Conservation (phyloP, 2,888 invertebrate species). For the Macrosiphum euphorbiae region DNA sequence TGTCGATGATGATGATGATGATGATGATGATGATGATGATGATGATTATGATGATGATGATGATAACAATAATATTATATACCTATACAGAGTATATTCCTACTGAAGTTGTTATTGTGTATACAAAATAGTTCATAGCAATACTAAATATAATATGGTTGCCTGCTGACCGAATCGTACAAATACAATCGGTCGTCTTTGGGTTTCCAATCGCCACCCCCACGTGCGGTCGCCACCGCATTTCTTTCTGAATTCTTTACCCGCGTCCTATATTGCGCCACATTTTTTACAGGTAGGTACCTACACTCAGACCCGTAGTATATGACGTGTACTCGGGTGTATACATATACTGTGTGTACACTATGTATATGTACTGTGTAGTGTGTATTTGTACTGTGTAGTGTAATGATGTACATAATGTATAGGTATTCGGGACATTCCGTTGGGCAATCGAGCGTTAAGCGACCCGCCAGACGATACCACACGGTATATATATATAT, state of each 20-base stretch:
- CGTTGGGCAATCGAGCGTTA: neutral
- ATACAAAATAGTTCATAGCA: neutral
- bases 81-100: neutral
- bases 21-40: neutral
- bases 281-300: slow-evolving; percentile 5
- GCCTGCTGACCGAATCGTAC: neutral
- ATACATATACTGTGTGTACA: too few species aligned
- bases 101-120: neutral
- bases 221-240: slow-evolving; percentile 19
- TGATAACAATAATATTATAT: neutral
- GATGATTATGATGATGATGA: too few species aligned
- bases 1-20: neutral
- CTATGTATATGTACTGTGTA: neutral
- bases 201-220: slow-evolving; percentile 28
- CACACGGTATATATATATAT: too few species aligned
- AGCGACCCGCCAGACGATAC: neutral
- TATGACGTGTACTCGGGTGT: neutral
- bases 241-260: slow-evolving; percentile 23
- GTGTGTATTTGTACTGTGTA: too few species aligned
- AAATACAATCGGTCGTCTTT: slow-evolving; percentile 10
- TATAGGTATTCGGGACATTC: neutral
- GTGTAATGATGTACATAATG: neutral
- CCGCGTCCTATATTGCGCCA: slow-evolving; percentile 10
- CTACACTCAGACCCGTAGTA: neutral
- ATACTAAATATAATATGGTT: neutral